Base-by-base conservation (phyloP, 2,888 invertebrate species). In the Coenonympha glycerion region DNA sequence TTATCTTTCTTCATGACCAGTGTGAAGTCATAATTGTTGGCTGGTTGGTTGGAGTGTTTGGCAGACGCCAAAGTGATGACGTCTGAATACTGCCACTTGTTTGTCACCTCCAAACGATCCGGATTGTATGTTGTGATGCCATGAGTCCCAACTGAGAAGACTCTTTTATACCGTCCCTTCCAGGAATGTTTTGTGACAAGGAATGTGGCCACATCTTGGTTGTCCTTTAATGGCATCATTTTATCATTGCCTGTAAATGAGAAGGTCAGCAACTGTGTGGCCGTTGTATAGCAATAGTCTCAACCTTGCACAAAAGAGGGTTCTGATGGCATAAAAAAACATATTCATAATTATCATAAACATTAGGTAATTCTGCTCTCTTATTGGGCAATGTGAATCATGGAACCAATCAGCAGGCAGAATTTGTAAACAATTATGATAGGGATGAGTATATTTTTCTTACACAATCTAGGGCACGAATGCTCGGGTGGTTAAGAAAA, bases 131-230 rank as follows among this genome's bases (percentile, higher is more conserved):
- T 99, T 39, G 98, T 96, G 64, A 99, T 95, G 24, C 98, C 98
- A 73, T 92, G 91, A 31, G 96, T 95, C 47, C 99, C 99, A 69
- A 99, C 92, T 6, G 99, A 97, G 76, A 99, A 96, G 68, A 99
- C 95, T 65, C 99, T 90, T 80, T 97, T 98, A 86, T 99, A 99
- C 93, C 96, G 98, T 77, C 99, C 99, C 82, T 97, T 98, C 99
- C 99, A 99, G 19, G 95, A 97, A 80, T 98, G 97, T 87, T 99
- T 99, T 26, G 95, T 97, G 72, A 98, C 97, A 72, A 96, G 92
- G 87, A 96, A 99, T 75, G 98, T 98, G 61, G 96, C 95, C 76
- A 98, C 91, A 91, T 99, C 99, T 72, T 94, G 92, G 89, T 98
- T 98, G 84, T 97, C 96, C 87, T 94, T 93, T 75, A 95, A 87